Evolutionary conservation across 2,113 vertebrate species (phyloP), one percentile per base, ranked within the genome.

Genomic region (Coptodon rendalli): DNA sequence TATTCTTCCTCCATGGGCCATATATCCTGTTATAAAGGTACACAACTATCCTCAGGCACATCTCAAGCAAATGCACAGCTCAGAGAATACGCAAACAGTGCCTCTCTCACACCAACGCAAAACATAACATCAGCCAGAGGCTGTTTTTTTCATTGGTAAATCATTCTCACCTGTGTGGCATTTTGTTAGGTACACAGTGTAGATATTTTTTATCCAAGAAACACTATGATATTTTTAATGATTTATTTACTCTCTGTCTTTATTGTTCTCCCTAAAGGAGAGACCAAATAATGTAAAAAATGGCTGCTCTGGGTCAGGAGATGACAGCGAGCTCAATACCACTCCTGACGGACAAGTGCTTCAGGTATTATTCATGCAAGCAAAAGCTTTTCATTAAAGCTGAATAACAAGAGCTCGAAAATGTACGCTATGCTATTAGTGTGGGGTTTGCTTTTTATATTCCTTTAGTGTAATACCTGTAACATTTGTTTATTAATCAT

Each of bases 1-100:
- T 86, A 93, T 98, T 94, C 95, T 99, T 88, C 98, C 98, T 76
- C 98, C 98, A 1, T 97, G 97, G 83, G 97, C 97, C 43, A 98
- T 99, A 90, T 98, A 97, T 91, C 98, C 98, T 24, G 94, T 97
- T 11, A 96, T 99, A 81, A 97, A 98, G 97, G 98, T 99, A 95
- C 84, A 73, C 16, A 82, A 38, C 73, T 36, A 73, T 48, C 80
- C 81, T 48, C 38, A 1, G 86, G 68, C 78, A 24, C 43, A 86
- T 86, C 50, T 53, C 19, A 22, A 36, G 10, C n/a, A 50, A 61
- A 89, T 17, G 9, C 48, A 71, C 73, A 85, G 52, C 63, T 50
- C 56, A 87, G 87, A 89, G 80, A 63, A 12, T 29, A 17, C 63
- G 10, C 45, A 87, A 88, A 88, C 83, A 71, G 16, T 19, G 22